Base-by-base conservation (phyloP, 2,113 vertebrate species). In the Ceuthmochares aereus region DNA sequence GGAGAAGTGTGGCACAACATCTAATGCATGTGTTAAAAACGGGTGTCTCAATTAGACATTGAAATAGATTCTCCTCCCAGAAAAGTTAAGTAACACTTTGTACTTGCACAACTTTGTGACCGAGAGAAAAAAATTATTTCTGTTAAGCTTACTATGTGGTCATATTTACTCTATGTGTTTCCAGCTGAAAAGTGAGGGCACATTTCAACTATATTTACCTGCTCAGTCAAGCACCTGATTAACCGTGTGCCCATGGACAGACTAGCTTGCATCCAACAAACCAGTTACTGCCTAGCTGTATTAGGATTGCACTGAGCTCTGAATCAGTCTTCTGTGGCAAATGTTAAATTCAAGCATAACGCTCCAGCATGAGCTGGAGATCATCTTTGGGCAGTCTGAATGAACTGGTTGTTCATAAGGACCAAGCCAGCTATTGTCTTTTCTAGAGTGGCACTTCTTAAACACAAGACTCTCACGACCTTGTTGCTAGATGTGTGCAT, bases 381-480 rank as follows among this genome's bases (percentile, higher is more conserved):
- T n/a, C 22, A 43, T 49, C 49, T 60, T 72, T 2, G 2, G 23
- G 14, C 17, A 43, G 27, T 73, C 29, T 60, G 34, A 74, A 37
- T 34, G 36, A 67, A 51, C 23, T 32, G 9, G 20, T 36, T 51
- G 15, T 18, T 42, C 10, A 42, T 25, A 91, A 51, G 32, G 40
- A 73, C 34, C 23, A 62, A 67, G 8, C 7, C 60, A 67, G 20
- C 42, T 69, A 11, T 42, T 63, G 12, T 36, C 37, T 62, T 9
- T 43, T 32, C n/a, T 27, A 12, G 7, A 47, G 7, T 34, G 20
- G 6, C 34, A 32, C 29, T 76, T 62, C 55, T 63, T 26, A 54
- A 66, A 12, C 37, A 23, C 32, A 52, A n/a, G 0, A 0, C 6
- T 52, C 59, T 37, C 0, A 0, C 47, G 60, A 34, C 14, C 40